Evolutionary conservation across 37 sponge, comb jelly and placozoan genomes (phyloP).

Genomic region (Eunapius fragilis): DNA sequence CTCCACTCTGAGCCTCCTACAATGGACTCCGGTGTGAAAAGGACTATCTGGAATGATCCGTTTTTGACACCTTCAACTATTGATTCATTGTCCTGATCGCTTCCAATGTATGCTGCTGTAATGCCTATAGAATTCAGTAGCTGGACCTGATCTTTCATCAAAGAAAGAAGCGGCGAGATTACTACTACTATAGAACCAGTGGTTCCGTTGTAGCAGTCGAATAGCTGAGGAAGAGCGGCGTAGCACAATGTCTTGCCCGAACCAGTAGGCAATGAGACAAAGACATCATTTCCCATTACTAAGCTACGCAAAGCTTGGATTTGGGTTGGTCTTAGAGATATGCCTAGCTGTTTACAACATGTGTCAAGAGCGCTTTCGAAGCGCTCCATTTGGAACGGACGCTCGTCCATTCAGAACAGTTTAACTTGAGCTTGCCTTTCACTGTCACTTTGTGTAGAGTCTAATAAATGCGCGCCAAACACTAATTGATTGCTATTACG

Average conservation of each 20-base stretch:
- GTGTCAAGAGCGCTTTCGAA: too few species aligned
- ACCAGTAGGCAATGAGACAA: conserved; percentile 32
- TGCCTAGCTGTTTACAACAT: too few species aligned
- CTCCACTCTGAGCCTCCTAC: conserved; percentile 9
- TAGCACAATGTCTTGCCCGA: conserved; percentile 31
- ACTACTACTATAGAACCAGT: conserved; percentile 24
- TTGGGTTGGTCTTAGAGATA: conserved; percentile 4
- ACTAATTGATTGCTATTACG: too few species aligned
- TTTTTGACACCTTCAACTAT: neutral
- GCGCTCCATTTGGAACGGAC: too few species aligned
- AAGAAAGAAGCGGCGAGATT: conserved; percentile 28
- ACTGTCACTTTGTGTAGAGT: too few species aligned
- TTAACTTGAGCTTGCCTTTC: too few species aligned
- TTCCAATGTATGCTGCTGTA: conserved; percentile 1
- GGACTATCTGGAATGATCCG: conserved; percentile 26
- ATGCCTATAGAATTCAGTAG: conserved; percentile 1
- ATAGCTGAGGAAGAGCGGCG: conserved; percentile 1
- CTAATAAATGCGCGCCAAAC: too few species aligned
- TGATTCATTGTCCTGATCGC: neutral
- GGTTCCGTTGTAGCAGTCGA: conserved; percentile 13
- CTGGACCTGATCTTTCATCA: conserved; percentile 39
- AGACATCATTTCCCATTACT: conserved; percentile 10
- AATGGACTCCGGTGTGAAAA: conserved; percentile 30
- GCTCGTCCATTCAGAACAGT: too few species aligned
- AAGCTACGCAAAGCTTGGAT: conserved; percentile 2